Percentiles rank a stretch among this genome's conserved stretches.
Evolutionary conservation across 2,113 vertebrate genomes (phyloP).

Genomic region (Trinectes maculatus): DNA sequence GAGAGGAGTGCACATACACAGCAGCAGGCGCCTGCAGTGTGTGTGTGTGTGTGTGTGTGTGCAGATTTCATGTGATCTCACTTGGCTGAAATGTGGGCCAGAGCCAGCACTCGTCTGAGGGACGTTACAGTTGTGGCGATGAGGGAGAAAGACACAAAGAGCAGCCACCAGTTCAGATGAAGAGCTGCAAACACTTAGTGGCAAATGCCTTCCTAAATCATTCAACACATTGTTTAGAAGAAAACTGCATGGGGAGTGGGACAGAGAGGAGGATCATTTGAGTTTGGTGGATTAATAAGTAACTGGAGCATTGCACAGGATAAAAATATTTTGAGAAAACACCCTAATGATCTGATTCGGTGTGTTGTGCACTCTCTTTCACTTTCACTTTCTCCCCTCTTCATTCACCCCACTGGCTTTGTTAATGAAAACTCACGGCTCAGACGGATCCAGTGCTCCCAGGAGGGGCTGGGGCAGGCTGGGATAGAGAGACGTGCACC

Average conservation of each 20-base stretch:
- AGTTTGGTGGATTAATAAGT: too few relatives aligned
- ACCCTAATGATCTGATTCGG: conserved; percentile 60
- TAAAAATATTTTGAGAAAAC: conserved; percentile 63
- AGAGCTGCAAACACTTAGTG: conserved; percentile 47
- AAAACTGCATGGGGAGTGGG: background rate
- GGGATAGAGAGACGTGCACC: conserved; percentile 18
- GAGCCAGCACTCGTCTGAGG: background rate
- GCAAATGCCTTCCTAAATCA: conserved; percentile 59
- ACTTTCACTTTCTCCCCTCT: conserved; percentile 9
- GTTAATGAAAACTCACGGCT: conserved; percentile 66
- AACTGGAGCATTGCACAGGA: conserved; percentile 27
- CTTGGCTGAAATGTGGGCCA: conserved; percentile 43
- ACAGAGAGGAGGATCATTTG: conserved; percentile 11
- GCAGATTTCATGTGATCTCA: background rate
- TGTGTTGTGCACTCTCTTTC: conserved; percentile 22
- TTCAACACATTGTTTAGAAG: conserved; percentile 39
- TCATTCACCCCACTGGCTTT: conserved; percentile 53
- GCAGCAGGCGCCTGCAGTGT: conserved; percentile 18
- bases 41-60: conserved; percentile 4
- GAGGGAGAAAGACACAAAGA: conserved; percentile 72
- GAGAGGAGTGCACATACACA: conserved; percentile 20
- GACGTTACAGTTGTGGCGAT: conserved; percentile 56
- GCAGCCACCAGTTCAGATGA: conserved; percentile 36
- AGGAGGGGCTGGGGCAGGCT: conserved; percentile 33
- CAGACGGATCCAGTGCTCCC: conserved; percentile 61